phyloP scores from a whole-genome alignment of 2,888 invertebrate genomes.

The Acronicta alni region DNA sequence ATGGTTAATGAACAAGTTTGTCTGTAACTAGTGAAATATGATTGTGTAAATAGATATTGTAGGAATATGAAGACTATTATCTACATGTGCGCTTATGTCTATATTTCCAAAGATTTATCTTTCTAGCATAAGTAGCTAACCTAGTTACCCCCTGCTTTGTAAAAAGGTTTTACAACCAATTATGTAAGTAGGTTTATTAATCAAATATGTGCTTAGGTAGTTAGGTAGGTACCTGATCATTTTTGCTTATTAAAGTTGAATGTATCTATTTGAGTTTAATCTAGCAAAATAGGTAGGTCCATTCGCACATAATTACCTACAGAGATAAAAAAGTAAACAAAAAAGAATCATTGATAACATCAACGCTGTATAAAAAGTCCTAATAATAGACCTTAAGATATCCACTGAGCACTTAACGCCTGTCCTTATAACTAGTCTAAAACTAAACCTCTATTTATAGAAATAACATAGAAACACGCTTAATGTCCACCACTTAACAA shows the following conservation, averaged over 20 bases:
- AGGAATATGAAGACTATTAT: too few species aligned
- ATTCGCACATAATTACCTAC: not conserved
- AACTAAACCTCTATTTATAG: conserved; percentile 57
- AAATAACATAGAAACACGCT: conserved; percentile 34
- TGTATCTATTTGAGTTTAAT: not conserved
- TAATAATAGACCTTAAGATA: conserved; percentile 27
- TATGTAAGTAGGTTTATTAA: too few species aligned
- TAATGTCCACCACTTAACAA: conserved; percentile 27
- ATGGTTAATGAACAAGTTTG: not conserved
- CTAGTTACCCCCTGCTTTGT: too few species aligned
- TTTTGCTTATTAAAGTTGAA: too few species aligned
- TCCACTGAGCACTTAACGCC: conserved; percentile 29
- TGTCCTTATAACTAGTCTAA: conserved; percentile 38
- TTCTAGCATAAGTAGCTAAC: too few species aligned
- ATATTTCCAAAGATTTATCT: too few species aligned
- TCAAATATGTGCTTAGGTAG: too few species aligned
- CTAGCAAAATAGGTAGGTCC: not conserved
- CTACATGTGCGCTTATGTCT: too few species aligned
- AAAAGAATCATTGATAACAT: conserved; percentile 31
- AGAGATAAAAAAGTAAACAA: conserved; percentile 14
- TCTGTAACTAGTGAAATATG: too few species aligned
- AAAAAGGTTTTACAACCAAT: too few species aligned
- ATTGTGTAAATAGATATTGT: not conserved
- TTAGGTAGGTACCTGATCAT: too few species aligned
- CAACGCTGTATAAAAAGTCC: conserved; percentile 12